Percentiles rank a stretch among this genome's conserved stretches.
phyloP scores from a whole-genome alignment of 2,888 invertebrate species.

The Creontiades dilutus region DNA sequence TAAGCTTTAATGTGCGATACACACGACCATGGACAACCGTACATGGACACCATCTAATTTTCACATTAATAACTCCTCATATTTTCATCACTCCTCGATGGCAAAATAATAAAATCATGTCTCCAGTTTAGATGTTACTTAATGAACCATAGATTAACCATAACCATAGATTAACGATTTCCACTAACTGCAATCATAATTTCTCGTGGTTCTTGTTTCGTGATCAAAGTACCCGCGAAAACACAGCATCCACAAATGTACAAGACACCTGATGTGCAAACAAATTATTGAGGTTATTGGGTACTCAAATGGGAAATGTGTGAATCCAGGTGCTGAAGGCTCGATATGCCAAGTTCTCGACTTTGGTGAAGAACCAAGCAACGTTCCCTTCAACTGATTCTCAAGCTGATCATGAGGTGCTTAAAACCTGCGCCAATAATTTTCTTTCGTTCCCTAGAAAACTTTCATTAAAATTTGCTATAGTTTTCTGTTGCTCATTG shows the following conservation, averaged over 20 bases:
- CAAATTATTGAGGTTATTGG: slow-evolving; percentile 59
- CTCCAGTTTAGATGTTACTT: no score
- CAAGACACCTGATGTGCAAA: slow-evolving; percentile 21
- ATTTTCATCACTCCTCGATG: no score
- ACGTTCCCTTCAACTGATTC: slow-evolving; percentile 88
- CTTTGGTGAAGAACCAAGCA: slow-evolving; percentile 96
- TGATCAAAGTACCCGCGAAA: neutral
- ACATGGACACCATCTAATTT: no score
- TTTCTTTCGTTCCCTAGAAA: slow-evolving; percentile 34
- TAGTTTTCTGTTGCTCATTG: neutral
- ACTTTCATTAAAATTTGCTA: neutral
- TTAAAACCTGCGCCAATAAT: slow-evolving; percentile 44
- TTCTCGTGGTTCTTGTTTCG: neutral
- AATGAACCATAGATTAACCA: no score
- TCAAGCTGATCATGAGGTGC: slow-evolving; percentile 80
- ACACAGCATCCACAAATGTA: slow-evolving; percentile 46
- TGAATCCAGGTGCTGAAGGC: slow-evolving; percentile 93
- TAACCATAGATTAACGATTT: no score
- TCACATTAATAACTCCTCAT: no score
- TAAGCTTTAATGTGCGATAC: no score
- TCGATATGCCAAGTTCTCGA: slow-evolving; percentile 97
- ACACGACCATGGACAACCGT: no score
- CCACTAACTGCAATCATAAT: no score
- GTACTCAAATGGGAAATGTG: slow-evolving; percentile 54
- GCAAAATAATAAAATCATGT: no score